Base-by-base conservation (phyloP, 2,797 vertebrate genomes). In the Caiman crocodilus region DNA sequence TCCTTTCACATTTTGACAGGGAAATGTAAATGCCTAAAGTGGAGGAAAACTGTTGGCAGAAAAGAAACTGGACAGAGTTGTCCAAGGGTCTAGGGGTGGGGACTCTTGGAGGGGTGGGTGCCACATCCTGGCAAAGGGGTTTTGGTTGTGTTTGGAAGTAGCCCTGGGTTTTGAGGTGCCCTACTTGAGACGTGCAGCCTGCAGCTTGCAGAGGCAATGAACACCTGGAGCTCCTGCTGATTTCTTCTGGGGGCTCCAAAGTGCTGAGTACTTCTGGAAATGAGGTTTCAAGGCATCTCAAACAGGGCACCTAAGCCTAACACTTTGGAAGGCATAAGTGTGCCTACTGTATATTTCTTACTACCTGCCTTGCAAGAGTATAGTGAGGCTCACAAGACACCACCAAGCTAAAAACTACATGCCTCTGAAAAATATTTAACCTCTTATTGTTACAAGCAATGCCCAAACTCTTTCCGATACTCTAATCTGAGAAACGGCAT, bases 11-110 rank as follows among this genome's bases (percentile, higher is more conserved):
- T 77, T 94, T 94, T 88, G 93, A 14, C 71, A 79, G 75, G 56
- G 73, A 94, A 95, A 94, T 91, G 6, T 76, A 80, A 85, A 82
- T 69, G 25, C 81, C 88, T 7, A 61, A 87, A 93, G 79, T 32
- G 6, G 57, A 93, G 57, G 21, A 83, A 23, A 87, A 88, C 79
- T 59, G 55, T 4, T 58, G 2, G 2, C 80, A 20, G 77, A 73
- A 32, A 69, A 77, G 73, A 58, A 78, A 18, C 28, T 14, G n/a
- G 42, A 5, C 90, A 17, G 25, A 32, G 59, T 21, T 32, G 4
- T 15, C 35, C 6, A 87, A 42, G 35, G 59, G 26, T 88, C 60
- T 88, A 67, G 80, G n/a, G 69, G 77, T 13, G 50, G 35, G 10
- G 60, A 89, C 14, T 50, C 42, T 50, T 50, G 21, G 76, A 75